Evolutionary conservation across 2,888 invertebrate species (phyloP).

Genomic region (Troides aeacus): DNA sequence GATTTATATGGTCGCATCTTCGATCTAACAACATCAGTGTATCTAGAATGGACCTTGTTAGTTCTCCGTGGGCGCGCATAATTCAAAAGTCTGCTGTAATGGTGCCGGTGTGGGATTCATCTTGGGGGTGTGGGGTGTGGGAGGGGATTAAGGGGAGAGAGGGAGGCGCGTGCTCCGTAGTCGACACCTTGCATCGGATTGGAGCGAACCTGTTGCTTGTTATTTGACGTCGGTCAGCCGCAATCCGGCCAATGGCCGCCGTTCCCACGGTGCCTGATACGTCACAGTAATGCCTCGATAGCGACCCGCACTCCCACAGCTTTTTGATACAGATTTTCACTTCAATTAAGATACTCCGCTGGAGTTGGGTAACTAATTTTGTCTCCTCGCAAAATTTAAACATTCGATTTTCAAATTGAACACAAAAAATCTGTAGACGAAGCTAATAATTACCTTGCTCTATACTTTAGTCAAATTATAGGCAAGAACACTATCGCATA

Average conservation of each 20-base stretch:
- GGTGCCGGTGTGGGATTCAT: conserved; percentile 9
- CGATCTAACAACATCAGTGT: conserved; percentile 24
- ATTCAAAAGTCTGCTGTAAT: conserved; percentile 39
- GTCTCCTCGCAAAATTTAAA: too few relatives aligned
- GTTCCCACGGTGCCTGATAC: conserved; percentile 21
- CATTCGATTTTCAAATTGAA: too few relatives aligned
- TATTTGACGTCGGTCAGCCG: conserved; percentile 11
- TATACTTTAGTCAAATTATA: too few relatives aligned
- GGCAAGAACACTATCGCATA: too few relatives aligned
- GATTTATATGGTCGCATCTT: conserved; percentile 26
- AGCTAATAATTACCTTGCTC: too few relatives aligned
- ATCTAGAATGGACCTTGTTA: conserved; percentile 36
- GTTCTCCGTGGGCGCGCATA: conserved; percentile 34
- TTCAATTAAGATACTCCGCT: conserved; percentile 7
- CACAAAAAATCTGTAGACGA: too few relatives aligned
- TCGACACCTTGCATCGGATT: conserved; percentile 22
- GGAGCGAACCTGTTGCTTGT: conserved; percentile 19
- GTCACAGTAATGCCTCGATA: conserved; percentile 7
- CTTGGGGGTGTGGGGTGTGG: background rate
- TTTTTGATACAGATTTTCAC: conserved; percentile 15
- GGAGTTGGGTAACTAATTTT: too few relatives aligned
- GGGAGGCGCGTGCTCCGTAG: conserved; percentile 20
- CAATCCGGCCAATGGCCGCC: conserved; percentile 19
- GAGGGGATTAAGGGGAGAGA: background rate
- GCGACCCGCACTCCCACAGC: conserved; percentile 6